Percentiles rank a stretch among this genome's conserved stretches.
These are phyloP conservation scores for Halocynthia aurantium DNA, from an alignment of 23 tunicate species.

Conservation along the genomic window DNA sequence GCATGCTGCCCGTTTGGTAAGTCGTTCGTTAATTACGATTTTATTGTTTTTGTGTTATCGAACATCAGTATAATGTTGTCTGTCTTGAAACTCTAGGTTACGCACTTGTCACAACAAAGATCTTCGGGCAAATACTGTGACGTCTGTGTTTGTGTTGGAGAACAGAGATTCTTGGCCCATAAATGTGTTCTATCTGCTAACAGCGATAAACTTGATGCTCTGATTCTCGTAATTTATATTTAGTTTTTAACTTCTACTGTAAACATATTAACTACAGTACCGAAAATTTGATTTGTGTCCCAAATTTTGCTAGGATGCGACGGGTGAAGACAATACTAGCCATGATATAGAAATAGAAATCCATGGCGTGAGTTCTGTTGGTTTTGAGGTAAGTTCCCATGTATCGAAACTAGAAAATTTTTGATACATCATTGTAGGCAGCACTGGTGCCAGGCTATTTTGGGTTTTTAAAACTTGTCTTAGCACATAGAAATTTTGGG, in stretches of 20 bases:
- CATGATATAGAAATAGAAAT: constrained; percentile 89
- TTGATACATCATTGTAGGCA: too few species aligned
- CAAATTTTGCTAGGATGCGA: constrained; percentile 52
- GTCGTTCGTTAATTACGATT: background rate
- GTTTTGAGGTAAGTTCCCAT: constrained; percentile 54
- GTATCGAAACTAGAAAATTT: too few species aligned
- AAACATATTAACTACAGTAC: background rate
- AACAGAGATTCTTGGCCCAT: constrained; percentile 72
- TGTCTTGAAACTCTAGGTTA: constrained; percentile 29
- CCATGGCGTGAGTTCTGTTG: constrained; percentile 75
- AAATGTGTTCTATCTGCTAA: constrained; percentile 79
- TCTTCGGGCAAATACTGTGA: constrained; percentile 78
- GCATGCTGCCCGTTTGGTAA: constrained; percentile 38
- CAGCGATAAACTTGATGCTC: constrained; percentile 56
- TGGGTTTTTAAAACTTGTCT: too few species aligned
- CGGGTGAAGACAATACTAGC: constrained; percentile 37
- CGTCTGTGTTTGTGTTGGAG: constrained; percentile 68
- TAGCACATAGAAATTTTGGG: too few species aligned
- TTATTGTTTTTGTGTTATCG: background rate
- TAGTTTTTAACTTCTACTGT: background rate
- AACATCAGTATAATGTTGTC: background rate
- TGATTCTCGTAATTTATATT: constrained; percentile 48
- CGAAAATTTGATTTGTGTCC: background rate
- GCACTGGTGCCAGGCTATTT: too few species aligned
- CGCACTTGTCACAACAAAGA: constrained; percentile 46